A percentile compares a stretch with the other conserved stretches of the same genome.
Conservation (phyloP, 92 coral and sea anemone genomes). For the Phenganax subtilis region DNA sequence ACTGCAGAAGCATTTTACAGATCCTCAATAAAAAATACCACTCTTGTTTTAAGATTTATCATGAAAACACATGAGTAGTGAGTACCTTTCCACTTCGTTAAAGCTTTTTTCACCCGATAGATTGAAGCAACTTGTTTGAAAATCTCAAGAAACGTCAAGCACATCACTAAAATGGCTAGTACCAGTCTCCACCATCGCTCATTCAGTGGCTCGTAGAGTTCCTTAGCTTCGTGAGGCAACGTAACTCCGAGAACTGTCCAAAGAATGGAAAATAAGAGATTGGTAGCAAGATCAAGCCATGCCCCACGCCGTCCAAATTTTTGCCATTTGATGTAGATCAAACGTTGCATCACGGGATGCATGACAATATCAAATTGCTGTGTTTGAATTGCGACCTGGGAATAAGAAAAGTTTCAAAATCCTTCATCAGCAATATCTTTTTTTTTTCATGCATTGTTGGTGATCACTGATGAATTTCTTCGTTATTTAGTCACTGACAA, state of each 20-base stretch:
- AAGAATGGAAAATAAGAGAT: slow-evolving; percentile 50
- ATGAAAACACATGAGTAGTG: no score
- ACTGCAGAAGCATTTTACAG: no score
- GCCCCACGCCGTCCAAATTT: slow-evolving; percentile 49
- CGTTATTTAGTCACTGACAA: no score
- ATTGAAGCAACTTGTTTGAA: slow-evolving; percentile 71
- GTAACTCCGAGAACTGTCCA: slow-evolving; percentile 59
- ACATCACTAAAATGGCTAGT: slow-evolving; percentile 57
- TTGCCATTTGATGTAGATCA: slow-evolving; percentile 60
- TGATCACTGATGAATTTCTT: no score
- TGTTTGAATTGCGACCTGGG: slow-evolving; percentile 50
- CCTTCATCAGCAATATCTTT: no score
- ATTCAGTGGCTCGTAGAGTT: slow-evolving; percentile 51
- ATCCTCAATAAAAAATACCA: no score
- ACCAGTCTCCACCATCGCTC: slow-evolving; percentile 60
- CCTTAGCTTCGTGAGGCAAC: slow-evolving; percentile 42
- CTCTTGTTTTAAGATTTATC: no score
- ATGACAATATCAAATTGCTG: slow-evolving; percentile 58
- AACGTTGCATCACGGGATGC: slow-evolving; percentile 72
- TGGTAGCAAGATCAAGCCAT: slow-evolving; percentile 53
- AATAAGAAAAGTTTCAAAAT: no score
- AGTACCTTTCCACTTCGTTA: slow-evolving; percentile 69
- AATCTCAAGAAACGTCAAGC: slow-evolving; percentile 68
- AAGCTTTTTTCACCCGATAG: slow-evolving; percentile 75
- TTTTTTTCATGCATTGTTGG: no score